These are phyloP conservation scores for Struthio camelus DNA, from an alignment of 2,113 vertebrate genomes.

Conservation along the genomic window DNA sequence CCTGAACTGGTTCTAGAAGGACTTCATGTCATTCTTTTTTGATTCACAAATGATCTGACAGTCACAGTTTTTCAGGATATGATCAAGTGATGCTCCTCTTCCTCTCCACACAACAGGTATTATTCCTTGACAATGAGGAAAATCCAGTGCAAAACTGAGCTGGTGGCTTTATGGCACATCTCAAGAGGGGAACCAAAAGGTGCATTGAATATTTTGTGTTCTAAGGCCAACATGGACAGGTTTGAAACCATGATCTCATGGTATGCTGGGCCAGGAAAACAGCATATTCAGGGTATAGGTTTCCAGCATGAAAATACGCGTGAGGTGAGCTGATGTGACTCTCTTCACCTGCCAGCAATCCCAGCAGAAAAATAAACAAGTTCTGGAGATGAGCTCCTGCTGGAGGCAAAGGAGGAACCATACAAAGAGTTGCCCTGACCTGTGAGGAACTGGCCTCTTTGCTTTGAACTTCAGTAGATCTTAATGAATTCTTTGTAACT, in stretches of 20 bases:
- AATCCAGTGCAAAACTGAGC: neutral
- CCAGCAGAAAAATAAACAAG: constrained; percentile 65
- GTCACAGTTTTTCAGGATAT: neutral
- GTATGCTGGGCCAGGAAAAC: constrained; percentile 35
- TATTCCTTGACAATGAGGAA: no score
- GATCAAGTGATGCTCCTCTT: neutral
- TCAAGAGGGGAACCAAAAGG: neutral
- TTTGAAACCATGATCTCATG: constrained; percentile 45
- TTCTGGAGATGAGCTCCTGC: constrained; percentile 56
- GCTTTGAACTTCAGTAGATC: constrained; percentile 59
- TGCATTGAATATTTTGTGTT: neutral
- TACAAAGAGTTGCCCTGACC: constrained; percentile 62
- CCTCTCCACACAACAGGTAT: neutral
- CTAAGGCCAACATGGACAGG: neutral
- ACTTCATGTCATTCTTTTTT: neutral
- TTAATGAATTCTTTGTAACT: constrained; percentile 54
- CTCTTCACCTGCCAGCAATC: constrained; percentile 58
- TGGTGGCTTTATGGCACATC: neutral
- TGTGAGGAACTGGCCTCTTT: constrained; percentile 17
- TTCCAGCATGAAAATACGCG: constrained; percentile 40
- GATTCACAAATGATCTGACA: neutral
- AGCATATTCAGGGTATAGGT: constrained; percentile 28
- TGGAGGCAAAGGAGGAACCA: constrained; percentile 62
- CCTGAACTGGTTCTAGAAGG: neutral
- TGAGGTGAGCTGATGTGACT: constrained; percentile 51